Evolutionary conservation across 2,113 vertebrate genomes (phyloP).

Genomic region (Plectropomus leopardus): DNA sequence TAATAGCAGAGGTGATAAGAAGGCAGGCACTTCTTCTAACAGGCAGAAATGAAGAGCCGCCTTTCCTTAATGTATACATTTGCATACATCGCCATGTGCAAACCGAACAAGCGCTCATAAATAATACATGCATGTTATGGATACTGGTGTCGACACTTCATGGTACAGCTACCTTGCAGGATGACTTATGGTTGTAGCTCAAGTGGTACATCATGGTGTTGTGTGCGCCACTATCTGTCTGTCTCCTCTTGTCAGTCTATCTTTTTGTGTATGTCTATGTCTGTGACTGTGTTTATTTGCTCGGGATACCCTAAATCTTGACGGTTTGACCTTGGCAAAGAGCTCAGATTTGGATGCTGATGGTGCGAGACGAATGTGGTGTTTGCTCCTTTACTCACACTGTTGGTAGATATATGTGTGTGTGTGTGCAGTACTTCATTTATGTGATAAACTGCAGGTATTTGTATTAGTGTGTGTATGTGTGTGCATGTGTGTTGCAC

Average conservation of each 20-base stretch:
- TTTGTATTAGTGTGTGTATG: background rate
- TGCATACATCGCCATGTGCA: slow-evolving; percentile 54
- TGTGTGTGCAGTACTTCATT: background rate
- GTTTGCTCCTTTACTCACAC: slow-evolving; percentile 58
- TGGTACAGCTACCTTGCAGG: slow-evolving; percentile 47
- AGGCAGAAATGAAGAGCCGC: slow-evolving; percentile 60
- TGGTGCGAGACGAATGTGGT: slow-evolving; percentile 52
- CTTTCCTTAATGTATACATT: slow-evolving; percentile 67
- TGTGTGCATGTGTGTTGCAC: slow-evolving; percentile 15
- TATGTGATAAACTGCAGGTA: slow-evolving; percentile 3
- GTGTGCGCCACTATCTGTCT: background rate
- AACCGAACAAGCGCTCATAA: slow-evolving; percentile 49
- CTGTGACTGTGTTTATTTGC: slow-evolving; percentile 9
- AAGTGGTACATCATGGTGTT: slow-evolving; percentile 27
- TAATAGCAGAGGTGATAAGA: slow-evolving; percentile 62
- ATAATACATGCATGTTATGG: slow-evolving; percentile 73
- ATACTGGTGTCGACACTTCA: slow-evolving; percentile 56
- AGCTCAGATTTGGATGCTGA: slow-evolving; percentile 63
- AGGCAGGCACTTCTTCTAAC: slow-evolving; percentile 56
- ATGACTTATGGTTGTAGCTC: slow-evolving; percentile 63
- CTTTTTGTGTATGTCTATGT: slow-evolving; percentile 2
- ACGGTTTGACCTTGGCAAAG: slow-evolving; percentile 61
- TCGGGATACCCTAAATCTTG: slow-evolving; percentile 39
- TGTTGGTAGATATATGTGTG: slow-evolving; percentile 1
- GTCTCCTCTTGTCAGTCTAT: slow-evolving; percentile 20